A percentile compares a stretch with the other conserved stretches of the same genome.
These are phyloP conservation scores for Melanchra persicariae DNA, from an alignment of 2,888 invertebrate genomes.

Conservation along the genomic window DNA sequence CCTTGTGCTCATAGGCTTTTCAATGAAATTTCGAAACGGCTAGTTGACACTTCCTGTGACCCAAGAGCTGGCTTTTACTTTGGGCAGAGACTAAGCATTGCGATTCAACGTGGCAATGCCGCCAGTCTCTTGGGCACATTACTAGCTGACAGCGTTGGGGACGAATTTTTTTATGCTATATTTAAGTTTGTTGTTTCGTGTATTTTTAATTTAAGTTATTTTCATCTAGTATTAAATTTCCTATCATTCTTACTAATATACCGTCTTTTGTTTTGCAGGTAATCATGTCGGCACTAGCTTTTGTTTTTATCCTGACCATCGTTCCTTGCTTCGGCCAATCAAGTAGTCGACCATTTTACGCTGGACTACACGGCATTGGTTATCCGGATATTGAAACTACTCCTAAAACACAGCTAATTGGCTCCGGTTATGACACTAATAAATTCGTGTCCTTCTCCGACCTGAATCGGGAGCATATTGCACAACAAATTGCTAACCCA, in stretches of 20 bases:
- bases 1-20: too few relatives aligned
- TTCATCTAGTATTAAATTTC: too few relatives aligned
- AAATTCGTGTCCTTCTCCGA: not conserved
- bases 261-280: slow-evolving; percentile 22
- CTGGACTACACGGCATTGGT: slow-evolving; percentile 65
- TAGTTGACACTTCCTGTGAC: too few relatives aligned
- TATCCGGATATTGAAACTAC: slow-evolving; percentile 58
- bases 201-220: too few relatives aligned
- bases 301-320: slow-evolving; percentile 53
- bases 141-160: too few relatives aligned
- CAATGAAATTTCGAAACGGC: too few relatives aligned
- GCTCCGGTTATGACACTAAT: not conserved
- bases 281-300: slow-evolving; percentile 45
- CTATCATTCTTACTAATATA: not conserved
- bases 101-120: too few relatives aligned
- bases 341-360: slow-evolving; percentile 64
- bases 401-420: slow-evolving; percentile 6
- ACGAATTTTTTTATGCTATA: too few relatives aligned
- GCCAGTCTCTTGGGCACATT: too few relatives aligned
- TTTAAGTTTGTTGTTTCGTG: too few relatives aligned
- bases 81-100: too few relatives aligned
- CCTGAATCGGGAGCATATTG: slow-evolving; percentile 29
- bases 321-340: slow-evolving; percentile 49
- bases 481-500: slow-evolving; percentile 42
- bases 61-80: too few relatives aligned